These are phyloP conservation scores for Alosa alosa DNA, from an alignment of 2,113 vertebrate species.

Conservation along the genomic window DNA sequence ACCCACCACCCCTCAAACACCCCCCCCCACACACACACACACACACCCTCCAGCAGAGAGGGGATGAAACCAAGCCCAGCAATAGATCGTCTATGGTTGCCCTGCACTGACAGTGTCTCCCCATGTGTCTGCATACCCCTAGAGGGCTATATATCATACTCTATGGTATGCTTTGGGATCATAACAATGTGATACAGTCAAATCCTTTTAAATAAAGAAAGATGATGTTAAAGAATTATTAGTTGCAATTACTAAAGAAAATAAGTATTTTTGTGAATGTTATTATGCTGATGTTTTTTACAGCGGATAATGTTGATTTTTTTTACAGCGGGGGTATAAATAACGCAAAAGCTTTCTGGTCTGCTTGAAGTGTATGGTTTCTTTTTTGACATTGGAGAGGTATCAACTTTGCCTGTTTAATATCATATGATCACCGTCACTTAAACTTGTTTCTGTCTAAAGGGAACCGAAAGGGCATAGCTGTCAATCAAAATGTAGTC, in stretches of 20 bases:
- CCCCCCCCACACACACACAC: not conserved
- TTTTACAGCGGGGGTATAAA: not conserved
- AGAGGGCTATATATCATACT: not conserved
- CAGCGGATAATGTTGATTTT: not conserved
- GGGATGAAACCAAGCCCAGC: not conserved
- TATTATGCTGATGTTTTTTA: too few relatives aligned
- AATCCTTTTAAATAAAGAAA: not conserved
- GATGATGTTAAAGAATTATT: not conserved
- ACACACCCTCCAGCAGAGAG: slow-evolving; percentile 39
- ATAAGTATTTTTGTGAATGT: not conserved
- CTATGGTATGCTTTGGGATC: not conserved
- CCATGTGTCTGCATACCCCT: not conserved
- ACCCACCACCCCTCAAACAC: not conserved
- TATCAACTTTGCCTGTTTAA: slow-evolving; percentile 14
- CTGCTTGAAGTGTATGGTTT: not conserved
- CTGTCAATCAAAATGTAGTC: not conserved
- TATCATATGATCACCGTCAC: not conserved
- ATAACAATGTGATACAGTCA: not conserved
- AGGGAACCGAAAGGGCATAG: not conserved
- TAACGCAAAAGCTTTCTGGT: not conserved
- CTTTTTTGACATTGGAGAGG: not conserved
- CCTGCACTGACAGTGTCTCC: not conserved
- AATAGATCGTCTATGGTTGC: slow-evolving; percentile 13
- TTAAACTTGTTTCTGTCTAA: not conserved
- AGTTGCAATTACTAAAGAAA: not conserved